These are phyloP conservation scores for Bostrychus sinensis DNA, from an alignment of 2,113 vertebrate species.

Conservation along the genomic window DNA sequence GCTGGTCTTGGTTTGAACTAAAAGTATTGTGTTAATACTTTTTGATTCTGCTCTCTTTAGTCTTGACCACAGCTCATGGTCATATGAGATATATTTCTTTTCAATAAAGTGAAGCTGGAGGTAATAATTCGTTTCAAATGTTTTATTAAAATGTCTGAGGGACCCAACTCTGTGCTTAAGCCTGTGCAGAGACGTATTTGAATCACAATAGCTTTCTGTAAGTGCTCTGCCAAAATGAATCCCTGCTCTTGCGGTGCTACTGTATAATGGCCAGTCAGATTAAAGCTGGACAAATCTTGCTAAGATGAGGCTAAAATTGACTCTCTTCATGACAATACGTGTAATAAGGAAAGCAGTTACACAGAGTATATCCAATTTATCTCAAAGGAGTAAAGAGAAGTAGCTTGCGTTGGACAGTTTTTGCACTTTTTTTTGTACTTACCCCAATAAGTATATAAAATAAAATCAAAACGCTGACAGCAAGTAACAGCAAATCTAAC, in stretches of 20 bases:
- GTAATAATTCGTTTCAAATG: slow-evolving; percentile 5
- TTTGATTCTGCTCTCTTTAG: not conserved
- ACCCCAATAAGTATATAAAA: too few relatives aligned
- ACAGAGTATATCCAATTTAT: slow-evolving; percentile 49
- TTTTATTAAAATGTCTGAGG: slow-evolving; percentile 33
- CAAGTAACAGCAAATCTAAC: not conserved
- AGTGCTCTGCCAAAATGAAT: slow-evolving; percentile 55
- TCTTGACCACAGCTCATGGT: not conserved
- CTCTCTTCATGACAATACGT: slow-evolving; percentile 54
- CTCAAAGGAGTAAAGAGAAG: not conserved
- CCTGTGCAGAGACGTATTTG: slow-evolving; percentile 27
- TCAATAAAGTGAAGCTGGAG: not conserved
- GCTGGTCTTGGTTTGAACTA: too few relatives aligned
- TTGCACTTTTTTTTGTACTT: not conserved
- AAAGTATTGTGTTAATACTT: not conserved
- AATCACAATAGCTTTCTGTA: slow-evolving; percentile 61
- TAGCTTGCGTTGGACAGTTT: not conserved
- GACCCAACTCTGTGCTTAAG: slow-evolving; percentile 14
- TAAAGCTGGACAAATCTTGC: slow-evolving; percentile 45
- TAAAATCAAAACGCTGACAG: not conserved
- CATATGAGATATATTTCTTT: not conserved
- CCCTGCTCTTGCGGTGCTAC: slow-evolving; percentile 45
- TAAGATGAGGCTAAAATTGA: slow-evolving; percentile 49
- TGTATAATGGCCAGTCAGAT: slow-evolving; percentile 61
- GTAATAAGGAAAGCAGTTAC: slow-evolving; percentile 54